Evolutionary conservation across 2,888 invertebrate species (phyloP), one percentile per base, ranked within the genome.

Genomic region (Gortyna flavago): DNA sequence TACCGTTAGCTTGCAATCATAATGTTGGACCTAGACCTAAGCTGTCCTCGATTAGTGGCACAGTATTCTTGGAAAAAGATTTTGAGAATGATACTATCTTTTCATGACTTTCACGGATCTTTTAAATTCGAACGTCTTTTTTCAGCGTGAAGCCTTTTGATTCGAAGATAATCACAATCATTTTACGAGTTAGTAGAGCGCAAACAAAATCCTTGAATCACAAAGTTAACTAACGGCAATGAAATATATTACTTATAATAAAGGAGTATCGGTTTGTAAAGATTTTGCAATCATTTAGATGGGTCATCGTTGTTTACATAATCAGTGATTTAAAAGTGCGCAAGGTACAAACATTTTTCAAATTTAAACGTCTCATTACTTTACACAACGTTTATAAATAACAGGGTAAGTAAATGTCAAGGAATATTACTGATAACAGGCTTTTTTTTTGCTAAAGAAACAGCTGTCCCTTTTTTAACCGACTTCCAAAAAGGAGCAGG

Each of bases 111-210:
- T 32, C 11, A 71, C 38, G 8, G 5, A 25, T 51, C 13, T 32
- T 32, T 51, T 57, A 25, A 32, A 44, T 41, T 13, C 18, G 7
- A 51, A 32, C 16, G 8, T 61, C 25, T 38, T 77, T 32, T 76
- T 64, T 76, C 25, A 76, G 16, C n/a, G 62, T 29, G 18, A 51
- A 48, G 6, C 29, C 54, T 71, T 61, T 64, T 32, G 18, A 66
- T 80, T 51, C 11, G 8, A 29, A 51, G n/a, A 51, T 66, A 59
- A 80, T 44, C 5, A 18, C 2, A 32, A 44, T 80, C 0, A 66
- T 54, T 64, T 64, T 11, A 35, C 38, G 11, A 77, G 11, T 77
- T 83, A 71, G 16, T 77, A 80, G 83, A 80, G 77, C 80, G 29
- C 48, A 81, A 69, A 67, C 35, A 38, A 44, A 57, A 67, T 70